These are phyloP conservation scores for Blennius ocellaris DNA, from an alignment of 2,113 vertebrate species.

Conservation along the genomic window DNA sequence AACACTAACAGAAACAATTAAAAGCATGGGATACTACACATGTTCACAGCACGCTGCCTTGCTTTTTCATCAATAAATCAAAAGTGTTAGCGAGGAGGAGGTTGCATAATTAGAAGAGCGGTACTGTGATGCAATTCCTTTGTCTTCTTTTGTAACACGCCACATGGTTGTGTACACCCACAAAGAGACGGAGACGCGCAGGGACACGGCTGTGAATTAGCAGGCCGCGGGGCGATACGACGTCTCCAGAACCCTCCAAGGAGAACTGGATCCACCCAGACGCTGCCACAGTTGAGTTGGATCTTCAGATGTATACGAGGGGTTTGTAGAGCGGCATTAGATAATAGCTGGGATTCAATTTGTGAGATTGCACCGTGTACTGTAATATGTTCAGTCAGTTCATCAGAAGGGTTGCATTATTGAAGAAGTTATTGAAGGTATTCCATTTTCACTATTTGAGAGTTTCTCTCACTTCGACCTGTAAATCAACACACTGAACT, in stretches of 20 bases:
- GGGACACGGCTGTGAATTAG: constrained; percentile 28
- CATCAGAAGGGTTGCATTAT: constrained; percentile 18
- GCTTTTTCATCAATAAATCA: constrained; percentile 77
- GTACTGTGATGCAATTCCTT: constrained; percentile 77
- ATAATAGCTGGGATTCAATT: constrained; percentile 28
- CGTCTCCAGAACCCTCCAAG: constrained; percentile 33
- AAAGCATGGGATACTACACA: constrained; percentile 34
- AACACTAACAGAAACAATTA: constrained; percentile 29
- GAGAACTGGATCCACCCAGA: constrained; percentile 35
- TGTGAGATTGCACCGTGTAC: neutral
- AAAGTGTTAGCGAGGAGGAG: constrained; percentile 44
- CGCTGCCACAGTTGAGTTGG: constrained; percentile 16
- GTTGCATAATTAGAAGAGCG: constrained; percentile 63
- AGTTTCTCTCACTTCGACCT: neutral
- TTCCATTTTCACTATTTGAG: constrained; percentile 8
- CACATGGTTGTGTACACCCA: constrained; percentile 50
- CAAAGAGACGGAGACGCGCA: constrained; percentile 51
- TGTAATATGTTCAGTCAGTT: constrained; percentile 1
- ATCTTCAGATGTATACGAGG: constrained; percentile 16
- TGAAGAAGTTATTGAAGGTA: constrained; percentile 4
- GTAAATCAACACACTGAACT: constrained; percentile 4
- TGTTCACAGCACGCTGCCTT: constrained; percentile 49
- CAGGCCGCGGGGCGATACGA: neutral
- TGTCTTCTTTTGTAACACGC: constrained; percentile 72
- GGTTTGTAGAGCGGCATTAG: constrained; percentile 38